These are phyloP conservation scores for Sphinx pinastri DNA, from an alignment of 2,888 invertebrate species.

Conservation along the genomic window DNA sequence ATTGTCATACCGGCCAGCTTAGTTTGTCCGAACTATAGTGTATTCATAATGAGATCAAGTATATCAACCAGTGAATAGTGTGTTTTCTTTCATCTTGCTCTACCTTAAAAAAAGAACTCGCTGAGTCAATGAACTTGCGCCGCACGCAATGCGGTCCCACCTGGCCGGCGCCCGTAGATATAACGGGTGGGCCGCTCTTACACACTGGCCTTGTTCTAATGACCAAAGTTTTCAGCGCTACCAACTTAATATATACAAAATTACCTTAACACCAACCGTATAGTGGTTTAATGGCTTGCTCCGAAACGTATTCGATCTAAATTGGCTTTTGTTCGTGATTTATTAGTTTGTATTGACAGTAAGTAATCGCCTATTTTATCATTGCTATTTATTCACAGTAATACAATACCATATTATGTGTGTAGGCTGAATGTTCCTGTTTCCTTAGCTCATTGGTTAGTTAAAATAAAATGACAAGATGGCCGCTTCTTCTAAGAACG, in stretches of 20 bases:
- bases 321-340: slow-evolving; percentile 43
- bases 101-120: slow-evolving; percentile 13
- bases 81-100: too few relatives aligned
- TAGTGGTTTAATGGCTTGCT: slow-evolving; percentile 41
- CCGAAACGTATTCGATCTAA: slow-evolving; percentile 49
- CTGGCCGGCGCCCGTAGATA: slow-evolving; percentile 64
- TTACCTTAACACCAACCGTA: slow-evolving; percentile 57
- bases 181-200: slow-evolving; percentile 66
- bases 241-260: slow-evolving; percentile 75
- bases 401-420: too few relatives aligned
- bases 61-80: too few relatives aligned
- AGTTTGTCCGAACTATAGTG: too few relatives aligned
- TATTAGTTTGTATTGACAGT: slow-evolving; percentile 33
- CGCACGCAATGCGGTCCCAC: slow-evolving; percentile 51
- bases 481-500: too few relatives aligned
- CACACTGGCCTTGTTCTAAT: slow-evolving; percentile 70
- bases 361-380: neutral
- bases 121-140: slow-evolving; percentile 36
- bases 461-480: too few relatives aligned
- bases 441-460: too few relatives aligned
- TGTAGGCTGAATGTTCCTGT: too few relatives aligned
- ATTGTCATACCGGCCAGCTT: too few relatives aligned
- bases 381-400: too few relatives aligned
- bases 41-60: too few relatives aligned
- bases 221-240: slow-evolving; percentile 72